Conservation (phyloP, 2,888 invertebrate species). For the Rhamnusium bicolor region DNA sequence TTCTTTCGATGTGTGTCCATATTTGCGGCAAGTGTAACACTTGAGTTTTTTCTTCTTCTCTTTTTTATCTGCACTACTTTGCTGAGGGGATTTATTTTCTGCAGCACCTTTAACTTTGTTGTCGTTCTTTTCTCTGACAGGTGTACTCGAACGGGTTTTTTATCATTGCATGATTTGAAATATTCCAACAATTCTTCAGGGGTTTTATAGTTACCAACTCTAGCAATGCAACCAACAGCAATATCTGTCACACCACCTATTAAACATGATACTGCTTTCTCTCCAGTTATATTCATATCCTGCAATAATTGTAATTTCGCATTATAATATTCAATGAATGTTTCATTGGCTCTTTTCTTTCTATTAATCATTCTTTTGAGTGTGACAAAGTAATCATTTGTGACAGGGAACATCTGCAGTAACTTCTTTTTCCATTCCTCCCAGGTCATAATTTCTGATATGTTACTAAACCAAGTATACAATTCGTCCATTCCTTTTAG, state of each 20-base stretch:
- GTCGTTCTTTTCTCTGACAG: not conserved
- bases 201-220: constrained; percentile 8
- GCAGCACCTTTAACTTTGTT: not conserved
- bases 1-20: not conserved
- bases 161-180: constrained; percentile 18
- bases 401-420: not conserved
- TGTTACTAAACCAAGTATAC: constrained; percentile 18
- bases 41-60: not conserved
- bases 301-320: not conserved
- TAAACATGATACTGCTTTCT: not conserved
- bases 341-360: not conserved
- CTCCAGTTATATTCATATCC: not conserved
- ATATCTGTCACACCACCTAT: constrained; percentile 1
- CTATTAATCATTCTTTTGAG: not conserved
- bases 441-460: constrained; percentile 22
- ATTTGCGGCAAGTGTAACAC: not conserved
- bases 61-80: not conserved
- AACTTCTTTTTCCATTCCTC: constrained; percentile 12
- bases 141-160: not conserved
- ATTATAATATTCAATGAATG: not conserved
- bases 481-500: not conserved
- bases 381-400: not conserved
- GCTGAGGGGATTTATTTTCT: not conserved
- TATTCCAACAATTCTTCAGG: constrained; percentile 10
- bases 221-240: constrained; percentile 4